These are phyloP conservation scores for Odontophorus gujanensis DNA, from an alignment of 2,113 vertebrate species.

Conservation along the genomic window DNA sequence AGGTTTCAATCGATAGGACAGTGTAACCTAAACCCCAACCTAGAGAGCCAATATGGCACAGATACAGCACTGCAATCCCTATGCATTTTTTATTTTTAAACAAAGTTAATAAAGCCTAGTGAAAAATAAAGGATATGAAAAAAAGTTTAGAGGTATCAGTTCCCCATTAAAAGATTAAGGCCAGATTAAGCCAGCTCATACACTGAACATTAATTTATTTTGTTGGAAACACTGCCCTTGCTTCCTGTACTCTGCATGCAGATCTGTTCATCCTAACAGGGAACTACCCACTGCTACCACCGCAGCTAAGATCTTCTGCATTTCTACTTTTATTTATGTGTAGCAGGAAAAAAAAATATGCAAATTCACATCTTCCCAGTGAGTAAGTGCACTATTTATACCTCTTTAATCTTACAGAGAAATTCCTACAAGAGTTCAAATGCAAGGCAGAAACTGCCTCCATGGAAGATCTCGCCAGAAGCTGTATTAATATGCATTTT, in stretches of 20 bases:
- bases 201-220: background rate
- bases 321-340: background rate
- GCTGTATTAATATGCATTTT: constrained; percentile 9
- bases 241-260: background rate
- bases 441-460: background rate
- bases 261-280: background rate
- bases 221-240: background rate
- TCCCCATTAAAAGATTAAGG: background rate
- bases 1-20: background rate
- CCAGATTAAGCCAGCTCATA: background rate
- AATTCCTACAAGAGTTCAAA: constrained; percentile 2
- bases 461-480: background rate
- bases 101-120: background rate
- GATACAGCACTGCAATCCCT: background rate
- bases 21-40: background rate
- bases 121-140: background rate
- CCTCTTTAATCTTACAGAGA: background rate
- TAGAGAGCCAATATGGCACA: background rate
- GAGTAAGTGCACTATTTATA: background rate
- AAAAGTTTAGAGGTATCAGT: background rate
- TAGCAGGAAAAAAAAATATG: background rate
- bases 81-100: background rate
- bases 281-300: background rate
- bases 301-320: background rate
- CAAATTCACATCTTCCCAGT: background rate